Base-by-base conservation (phyloP, 2,888 invertebrate species). In the Dorcus hopei region DNA sequence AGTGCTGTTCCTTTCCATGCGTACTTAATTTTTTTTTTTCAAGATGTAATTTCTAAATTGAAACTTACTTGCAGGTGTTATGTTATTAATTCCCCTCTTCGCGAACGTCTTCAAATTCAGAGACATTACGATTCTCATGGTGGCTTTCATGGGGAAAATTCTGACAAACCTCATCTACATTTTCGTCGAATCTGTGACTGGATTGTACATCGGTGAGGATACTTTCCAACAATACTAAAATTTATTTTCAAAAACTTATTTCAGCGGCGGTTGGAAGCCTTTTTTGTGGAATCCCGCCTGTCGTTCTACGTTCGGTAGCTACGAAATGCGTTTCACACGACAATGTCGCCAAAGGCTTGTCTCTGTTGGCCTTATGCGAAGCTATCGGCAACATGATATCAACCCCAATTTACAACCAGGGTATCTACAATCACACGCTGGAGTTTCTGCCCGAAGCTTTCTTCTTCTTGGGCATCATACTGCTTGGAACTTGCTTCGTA, bases 141-240 rank as follows among this genome's bases (percentile, higher is more conserved):
- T 79, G 33, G 74, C 79, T 2, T 78, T 80, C 52, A 45, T 76
- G 7, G 77, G 80, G 66, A 80, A 80, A 71, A 77, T 80, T 39
- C 63, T 74, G 26, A 59, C 55, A n/a, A 59, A 59, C 38, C n/a
- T 56, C 11, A 19, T 59, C 9, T 38, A 55, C 38, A 48, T 56
- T 38, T 23, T 59, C 16, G 48, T 55, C n/a, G 41, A 52, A 5
- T 52, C 48, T 7, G 49, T 41, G 8, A 41, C 42, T 19, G 64
- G 61, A 41, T 49, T 61, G 40, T 64, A 58, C 39, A 51, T 54
- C 40, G 60, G 62, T 58, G 52, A 52, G 60, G 45, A 43, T 14
- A 16, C 8, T 11, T 45, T 45, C 38, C 14, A 33, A 8, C 11
- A 38, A 9, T 33, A 45, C n/a, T 14, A 14, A 14, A 14, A 14